phyloP scores from a whole-genome alignment of 1,140 invertebrate species.

The Phymorhynchus buccinoides region DNA sequence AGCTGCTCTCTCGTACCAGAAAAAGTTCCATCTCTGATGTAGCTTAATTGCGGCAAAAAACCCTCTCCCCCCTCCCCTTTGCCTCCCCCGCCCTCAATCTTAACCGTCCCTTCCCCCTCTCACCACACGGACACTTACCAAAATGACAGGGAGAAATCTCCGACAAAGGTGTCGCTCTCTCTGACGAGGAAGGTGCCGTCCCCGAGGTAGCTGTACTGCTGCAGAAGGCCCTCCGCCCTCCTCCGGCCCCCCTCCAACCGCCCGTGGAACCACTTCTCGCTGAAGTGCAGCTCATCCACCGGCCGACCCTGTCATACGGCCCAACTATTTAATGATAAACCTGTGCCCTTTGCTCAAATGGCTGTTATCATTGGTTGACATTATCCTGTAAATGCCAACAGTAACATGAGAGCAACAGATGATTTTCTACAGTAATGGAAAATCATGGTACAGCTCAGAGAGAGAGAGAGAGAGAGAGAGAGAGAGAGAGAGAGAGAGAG shows the following conservation, averaged over 20 bases:
- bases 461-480: too few relatives aligned
- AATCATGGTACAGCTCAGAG: too few relatives aligned
- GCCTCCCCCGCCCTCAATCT: not conserved
- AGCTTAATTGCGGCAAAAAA: not conserved
- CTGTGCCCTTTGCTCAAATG: too few relatives aligned
- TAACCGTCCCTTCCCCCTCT: too few relatives aligned
- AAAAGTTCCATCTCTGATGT: too few relatives aligned
- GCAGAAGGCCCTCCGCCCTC: constrained; percentile 83
- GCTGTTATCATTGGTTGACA: too few relatives aligned
- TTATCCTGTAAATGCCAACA: too few relatives aligned
- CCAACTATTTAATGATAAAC: not conserved
- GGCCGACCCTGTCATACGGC: constrained; percentile 57
- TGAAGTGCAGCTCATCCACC: constrained; percentile 90
- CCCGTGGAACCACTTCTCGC: constrained; percentile 95
- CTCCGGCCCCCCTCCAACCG: constrained; percentile 84
- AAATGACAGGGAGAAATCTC: constrained; percentile 96
- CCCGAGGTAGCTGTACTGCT: constrained; percentile 87
- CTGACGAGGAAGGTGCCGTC: constrained; percentile 96
- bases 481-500: too few relatives aligned
- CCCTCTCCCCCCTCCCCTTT: not conserved
- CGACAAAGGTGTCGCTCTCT: constrained; percentile 95
- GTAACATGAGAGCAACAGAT: too few relatives aligned
- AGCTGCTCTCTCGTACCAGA: too few relatives aligned
- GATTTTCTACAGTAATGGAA: too few relatives aligned
- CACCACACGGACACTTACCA: too few relatives aligned